These are phyloP conservation scores for Augochlora pura DNA, from an alignment of 1,140 invertebrate genomes.

Conservation along the genomic window DNA sequence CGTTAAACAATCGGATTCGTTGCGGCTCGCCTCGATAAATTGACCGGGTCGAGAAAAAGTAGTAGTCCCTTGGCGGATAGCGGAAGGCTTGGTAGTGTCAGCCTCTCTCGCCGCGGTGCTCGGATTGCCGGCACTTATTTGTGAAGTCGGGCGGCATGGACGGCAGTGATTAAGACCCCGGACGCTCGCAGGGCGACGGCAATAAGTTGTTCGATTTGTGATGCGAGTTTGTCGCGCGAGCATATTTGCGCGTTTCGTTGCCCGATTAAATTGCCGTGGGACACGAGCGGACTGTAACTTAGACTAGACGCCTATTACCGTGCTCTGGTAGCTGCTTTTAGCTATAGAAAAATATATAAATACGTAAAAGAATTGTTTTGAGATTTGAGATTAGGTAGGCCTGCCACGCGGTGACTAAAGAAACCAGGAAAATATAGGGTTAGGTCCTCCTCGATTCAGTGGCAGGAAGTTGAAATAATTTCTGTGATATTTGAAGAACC, in stretches of 20 bases:
- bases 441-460: too few relatives aligned
- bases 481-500: too few relatives aligned
- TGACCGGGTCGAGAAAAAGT: not conserved
- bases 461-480: too few relatives aligned
- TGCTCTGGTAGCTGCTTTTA: too few relatives aligned
- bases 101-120: not conserved
- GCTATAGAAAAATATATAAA: too few relatives aligned
- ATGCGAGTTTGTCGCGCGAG: conserved; percentile 30
- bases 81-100: not conserved
- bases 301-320: not conserved
- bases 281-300: not conserved
- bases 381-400: too few relatives aligned
- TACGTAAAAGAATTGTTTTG: too few relatives aligned
- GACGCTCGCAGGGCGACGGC: conserved; percentile 13
- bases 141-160: conserved; percentile 20
- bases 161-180: conserved; percentile 21
- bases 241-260: conserved; percentile 33
- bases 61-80: not conserved
- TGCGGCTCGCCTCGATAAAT: conserved; percentile 7
- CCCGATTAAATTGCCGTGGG: conserved; percentile 6
- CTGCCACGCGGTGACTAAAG: too few relatives aligned
- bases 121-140: conserved; percentile 11
- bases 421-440: too few relatives aligned
- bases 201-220: conserved; percentile 39
- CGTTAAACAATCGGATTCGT: conserved; percentile 36